Evolutionary conservation across 2,113 vertebrate genomes (phyloP).

Genomic region (Sylvicapra grimmia): DNA sequence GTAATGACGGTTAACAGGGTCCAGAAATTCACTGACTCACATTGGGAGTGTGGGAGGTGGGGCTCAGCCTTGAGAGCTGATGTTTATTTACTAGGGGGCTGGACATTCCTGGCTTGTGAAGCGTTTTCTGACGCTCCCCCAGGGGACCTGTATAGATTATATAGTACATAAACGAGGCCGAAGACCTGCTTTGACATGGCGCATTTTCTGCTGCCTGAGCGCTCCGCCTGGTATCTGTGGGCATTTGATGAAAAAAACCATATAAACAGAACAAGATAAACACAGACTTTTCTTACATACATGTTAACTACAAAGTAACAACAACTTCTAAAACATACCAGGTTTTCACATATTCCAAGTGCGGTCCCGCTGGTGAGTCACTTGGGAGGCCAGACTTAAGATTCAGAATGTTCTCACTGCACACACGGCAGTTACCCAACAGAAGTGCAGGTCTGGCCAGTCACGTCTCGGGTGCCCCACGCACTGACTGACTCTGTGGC

Average conservation of each 20-base stretch:
- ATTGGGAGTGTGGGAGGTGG: not conserved
- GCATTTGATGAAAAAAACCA: not conserved
- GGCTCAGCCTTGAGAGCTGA: rapidly evolving
- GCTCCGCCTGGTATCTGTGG: not conserved
- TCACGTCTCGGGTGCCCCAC: too few relatives aligned
- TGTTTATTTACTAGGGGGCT: not conserved
- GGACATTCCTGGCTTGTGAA: not conserved
- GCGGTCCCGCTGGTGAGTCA: not conserved
- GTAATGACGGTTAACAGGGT: not conserved
- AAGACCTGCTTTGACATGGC: rapidly evolving
- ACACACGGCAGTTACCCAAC: rapidly evolving
- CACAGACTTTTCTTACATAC: not conserved
- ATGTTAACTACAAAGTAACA: not conserved
- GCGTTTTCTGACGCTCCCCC: not conserved
- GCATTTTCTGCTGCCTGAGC: not conserved
- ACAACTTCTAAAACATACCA: not conserved
- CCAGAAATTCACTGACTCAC: not conserved
- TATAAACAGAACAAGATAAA: constrained; percentile 12
- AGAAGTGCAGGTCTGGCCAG: rapidly evolving
- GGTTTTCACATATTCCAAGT: not conserved
- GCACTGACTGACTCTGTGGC: rapidly evolving
- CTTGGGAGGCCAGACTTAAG: not conserved
- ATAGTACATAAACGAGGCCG: not conserved
- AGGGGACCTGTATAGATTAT: not conserved
- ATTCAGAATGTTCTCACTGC: not conserved